Evolutionary conservation across 2,113 vertebrate species (phyloP), one percentile per base, ranked within the genome.

Genomic region (Coptodon rendalli): DNA sequence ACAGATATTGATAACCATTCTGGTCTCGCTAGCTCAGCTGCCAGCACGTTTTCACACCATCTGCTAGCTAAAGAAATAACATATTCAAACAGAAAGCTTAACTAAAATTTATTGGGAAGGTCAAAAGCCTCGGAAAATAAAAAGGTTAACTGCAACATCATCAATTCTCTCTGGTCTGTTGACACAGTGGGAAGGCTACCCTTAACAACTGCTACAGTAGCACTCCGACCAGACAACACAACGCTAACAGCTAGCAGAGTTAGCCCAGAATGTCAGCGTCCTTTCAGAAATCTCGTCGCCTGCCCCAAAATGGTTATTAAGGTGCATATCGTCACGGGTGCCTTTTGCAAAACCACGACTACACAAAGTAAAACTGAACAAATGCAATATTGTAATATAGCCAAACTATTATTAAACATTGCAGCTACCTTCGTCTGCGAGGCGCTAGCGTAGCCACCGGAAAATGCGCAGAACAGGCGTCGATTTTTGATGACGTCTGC

Each of bases 361-460:
- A 53, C 38, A 52, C 17, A 68, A 43, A 68, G 14, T 10, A 13
- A 59, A 9, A 11, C 8, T 10, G 7, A 29, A 10, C 5, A 7
- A 45, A 52, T 5, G 13, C 5, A 7, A 7, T 29, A 29, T 2
- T 48, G 17, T 3, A 4, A 10, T 61, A 14, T 29, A 22, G 16
- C 3, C 11, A 14, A 17, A 59, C 36, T 45, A 3, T 22, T 9
- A 83, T 11, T 12, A 81, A 83, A 82, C 17, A 31, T 3, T 53
- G 50, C 29, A 59, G 71, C 12, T 93, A 94, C 94, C 94, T 93
- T 93, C 84, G 88, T 80, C 68, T 89, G 56, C 5, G 6, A 59
- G 40, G 31, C 80, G 66, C 89, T 94, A 93, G 88, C 91, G 31
- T 89, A 81, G 81, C 92, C 84, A 89, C 93, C 95, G 94, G 94